Evolutionary conservation across 2,888 invertebrate species (phyloP).

Genomic region (Stomorhina lunata): DNA sequence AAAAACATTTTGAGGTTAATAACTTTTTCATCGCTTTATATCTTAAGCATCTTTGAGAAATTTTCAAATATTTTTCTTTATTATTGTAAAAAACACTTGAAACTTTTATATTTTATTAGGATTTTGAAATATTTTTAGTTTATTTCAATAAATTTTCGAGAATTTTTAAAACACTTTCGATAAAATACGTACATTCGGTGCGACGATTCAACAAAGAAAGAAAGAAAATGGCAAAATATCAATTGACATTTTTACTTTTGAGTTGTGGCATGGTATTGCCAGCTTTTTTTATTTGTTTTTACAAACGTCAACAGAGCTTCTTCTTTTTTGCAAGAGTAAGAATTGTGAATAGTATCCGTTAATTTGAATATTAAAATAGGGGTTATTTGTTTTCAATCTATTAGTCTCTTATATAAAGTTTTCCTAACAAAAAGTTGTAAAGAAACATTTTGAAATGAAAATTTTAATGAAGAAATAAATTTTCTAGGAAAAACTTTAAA

Average conservation of each 20-base stretch:
- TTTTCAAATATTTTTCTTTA: neutral
- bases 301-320: no score
- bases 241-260: constrained; percentile 2
- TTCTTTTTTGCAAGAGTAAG: no score
- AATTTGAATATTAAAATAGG: no score
- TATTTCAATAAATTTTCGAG: neutral
- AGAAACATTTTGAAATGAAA: no score
- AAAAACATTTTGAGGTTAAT: constrained; percentile 61
- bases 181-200: constrained; percentile 72
- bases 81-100: neutral
- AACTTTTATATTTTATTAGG: neutral
- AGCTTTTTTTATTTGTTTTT: no score
- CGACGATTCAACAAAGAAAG: constrained; percentile 73
- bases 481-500: no score
- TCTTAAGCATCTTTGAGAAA: constrained; percentile 42
- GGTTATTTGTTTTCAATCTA: no score
- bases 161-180: constrained; percentile 15
- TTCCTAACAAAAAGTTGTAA: no score
- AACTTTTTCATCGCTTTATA: constrained; percentile 60
- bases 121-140: neutral
- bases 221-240: constrained; percentile 67
- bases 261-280: neutral
- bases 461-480: no score
- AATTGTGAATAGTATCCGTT: no score
- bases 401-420: no score